Evolutionary conservation across 2,797 vertebrate genomes (phyloP), one percentile per base, ranked within the genome.

Genomic region (Halcyon badia): DNA sequence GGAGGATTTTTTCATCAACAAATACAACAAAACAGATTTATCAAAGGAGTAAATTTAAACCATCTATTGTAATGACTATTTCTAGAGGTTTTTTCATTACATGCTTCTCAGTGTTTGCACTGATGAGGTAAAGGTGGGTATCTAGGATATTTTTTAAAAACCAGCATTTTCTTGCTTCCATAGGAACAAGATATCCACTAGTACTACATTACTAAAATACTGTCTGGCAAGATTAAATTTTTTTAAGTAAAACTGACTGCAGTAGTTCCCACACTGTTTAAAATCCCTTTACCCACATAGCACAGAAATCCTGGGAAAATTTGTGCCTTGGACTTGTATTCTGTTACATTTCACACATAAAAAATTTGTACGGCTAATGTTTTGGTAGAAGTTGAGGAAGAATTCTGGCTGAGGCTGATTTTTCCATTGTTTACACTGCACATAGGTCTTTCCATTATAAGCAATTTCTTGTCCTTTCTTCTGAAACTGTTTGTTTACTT

Each of bases 401-500:
- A 70, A 54, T 69, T 80, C 37, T 78, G 26, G 3, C 30, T n/a
- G 35, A 89, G 17, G 41, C 5, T 3, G 6, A 25, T 71, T 60
- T 54, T 87, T 78, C 28, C 41, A 25, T 35, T 87, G 66, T 66
- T 91, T 76, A 85, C n/a, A 30, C 31, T 82, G 30, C 20, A 61
- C n/a, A 58, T 1, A 4, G 8, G 9, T 91, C 84, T 94, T 68
- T 70, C 20, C 58, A 22, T 24, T 72, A 24, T 31, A 66, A 84
- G 56, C 22, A 76, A 86, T 62, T 78, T 71, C 46, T 72, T 54
- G 3, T 42, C 8, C 33, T 94, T 91, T 89, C 61, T 89, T 89
- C 69, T 75, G 70, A 87, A 89, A 60, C 25, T 85, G 28, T 68
- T 88, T 90, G 48, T 89, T 94, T 93, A 54, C 41, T 89, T 68